These are phyloP conservation scores for Tachypleus tridentatus DNA, from an alignment of 1,140 invertebrate genomes.

Conservation along the genomic window DNA sequence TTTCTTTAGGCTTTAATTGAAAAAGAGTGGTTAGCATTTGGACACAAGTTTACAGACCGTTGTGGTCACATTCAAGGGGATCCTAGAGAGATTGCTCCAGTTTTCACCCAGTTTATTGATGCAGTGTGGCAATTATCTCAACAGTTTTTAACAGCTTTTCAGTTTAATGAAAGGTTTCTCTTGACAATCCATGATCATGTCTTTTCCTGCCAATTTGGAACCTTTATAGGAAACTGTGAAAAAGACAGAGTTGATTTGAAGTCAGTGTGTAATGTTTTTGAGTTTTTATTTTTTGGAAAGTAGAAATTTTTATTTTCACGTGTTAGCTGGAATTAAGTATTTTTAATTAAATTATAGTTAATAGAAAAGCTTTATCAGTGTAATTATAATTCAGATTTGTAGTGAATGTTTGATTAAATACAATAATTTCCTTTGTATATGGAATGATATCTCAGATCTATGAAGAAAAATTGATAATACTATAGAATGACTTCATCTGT, in stretches of 20 bases:
- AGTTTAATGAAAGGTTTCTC: conserved; percentile 93
- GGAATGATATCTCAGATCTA: no score
- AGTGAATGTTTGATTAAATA: no score
- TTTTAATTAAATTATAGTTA: no score
- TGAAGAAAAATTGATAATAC: no score
- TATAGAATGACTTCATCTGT: no score
- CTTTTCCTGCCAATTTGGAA: conserved; percentile 83
- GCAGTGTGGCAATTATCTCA: conserved; percentile 84
- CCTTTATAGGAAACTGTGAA: conserved; percentile 88
- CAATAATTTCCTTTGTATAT: no score
- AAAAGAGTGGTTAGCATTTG: conserved; percentile 94
- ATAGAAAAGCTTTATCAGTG: no score
- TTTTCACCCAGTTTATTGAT: conserved; percentile 93
- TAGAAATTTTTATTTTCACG: no score
- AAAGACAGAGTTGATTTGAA: conserved; percentile 74
- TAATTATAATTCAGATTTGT: no score
- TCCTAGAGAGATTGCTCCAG: conserved; percentile 70
- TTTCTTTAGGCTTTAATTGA: conserved; percentile 67
- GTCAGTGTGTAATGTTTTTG: conserved; percentile 35
- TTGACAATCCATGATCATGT: conserved; percentile 88
- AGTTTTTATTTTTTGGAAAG: not conserved
- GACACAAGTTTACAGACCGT: conserved; percentile 88
- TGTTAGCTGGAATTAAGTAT: no score
- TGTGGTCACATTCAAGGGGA: conserved; percentile 79
- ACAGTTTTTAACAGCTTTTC: conserved; percentile 81